Percentiles rank a stretch among this genome's conserved stretches.
Conservation (phyloP, 2,797 vertebrate species). For the Sebastes minor region DNA sequence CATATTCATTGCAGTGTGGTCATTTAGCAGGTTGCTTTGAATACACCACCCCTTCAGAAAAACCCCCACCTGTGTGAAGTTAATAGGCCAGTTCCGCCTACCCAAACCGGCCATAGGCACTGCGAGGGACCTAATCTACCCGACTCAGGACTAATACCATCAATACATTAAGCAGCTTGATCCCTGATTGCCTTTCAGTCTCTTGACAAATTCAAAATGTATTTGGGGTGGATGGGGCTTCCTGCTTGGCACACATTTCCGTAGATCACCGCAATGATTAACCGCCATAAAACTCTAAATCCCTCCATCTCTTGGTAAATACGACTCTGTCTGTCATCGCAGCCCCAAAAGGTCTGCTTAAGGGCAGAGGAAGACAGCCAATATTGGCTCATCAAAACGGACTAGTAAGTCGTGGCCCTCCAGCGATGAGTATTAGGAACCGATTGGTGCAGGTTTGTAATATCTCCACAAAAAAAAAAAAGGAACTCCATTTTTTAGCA, state of each 20-base stretch:
- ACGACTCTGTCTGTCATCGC: constrained; percentile 23
- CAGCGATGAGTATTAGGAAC: constrained; percentile 24
- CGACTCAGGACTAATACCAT: constrained; percentile 65
- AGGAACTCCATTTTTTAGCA: background rate
- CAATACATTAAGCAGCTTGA: constrained; percentile 74
- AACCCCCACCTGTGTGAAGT: constrained; percentile 31
- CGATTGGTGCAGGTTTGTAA: constrained; percentile 7
- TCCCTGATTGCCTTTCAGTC: constrained; percentile 58
- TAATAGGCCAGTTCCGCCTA: constrained; percentile 56
- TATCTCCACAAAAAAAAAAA: background rate
- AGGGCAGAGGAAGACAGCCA: constrained; percentile 26
- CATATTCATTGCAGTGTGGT: constrained; percentile 39
- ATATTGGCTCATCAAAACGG: constrained; percentile 42
- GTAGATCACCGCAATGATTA: constrained; percentile 66
- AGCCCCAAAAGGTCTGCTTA: constrained; percentile 28
- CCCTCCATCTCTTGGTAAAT: constrained; percentile 36
- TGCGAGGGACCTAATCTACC: constrained; percentile 67
- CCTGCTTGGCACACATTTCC: constrained; percentile 55
- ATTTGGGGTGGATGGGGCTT: constrained; percentile 32
- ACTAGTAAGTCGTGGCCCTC: constrained; percentile 6
- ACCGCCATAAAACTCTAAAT: constrained; percentile 60
- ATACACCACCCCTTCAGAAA: background rate
- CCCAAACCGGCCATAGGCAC: constrained; percentile 48
- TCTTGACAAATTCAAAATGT: constrained; percentile 60
- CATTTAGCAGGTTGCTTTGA: constrained; percentile 41